Base-by-base conservation (phyloP, 2,113 vertebrate genomes). In the Catharus fuscescens region DNA sequence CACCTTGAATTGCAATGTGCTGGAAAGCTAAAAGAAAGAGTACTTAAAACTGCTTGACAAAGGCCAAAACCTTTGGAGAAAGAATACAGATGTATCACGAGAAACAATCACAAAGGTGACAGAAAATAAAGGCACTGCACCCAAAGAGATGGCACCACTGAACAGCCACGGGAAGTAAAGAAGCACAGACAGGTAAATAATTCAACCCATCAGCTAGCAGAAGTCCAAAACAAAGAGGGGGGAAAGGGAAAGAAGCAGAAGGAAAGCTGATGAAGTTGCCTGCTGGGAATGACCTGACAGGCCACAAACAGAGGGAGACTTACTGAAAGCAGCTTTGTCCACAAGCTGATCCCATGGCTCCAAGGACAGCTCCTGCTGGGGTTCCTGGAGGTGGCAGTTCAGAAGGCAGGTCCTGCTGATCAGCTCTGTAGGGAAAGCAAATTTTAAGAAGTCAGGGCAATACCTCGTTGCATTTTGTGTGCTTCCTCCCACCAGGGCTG, bases 401-500 rank as follows among this genome's bases (percentile, higher is more conserved):
- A 0, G 5, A 23, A 26, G 12, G 44, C 83, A 87, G 16, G 28
- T 91, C 61, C 65, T 44, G 62, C 18, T 24, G 1, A 44, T 50
- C 40, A 62, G 1, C 16, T 32, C 91, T 95, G 74, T 0, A 1
- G 29, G 10, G 34, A 66, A 85, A 89, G 66, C 17, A 87, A 2
- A 69, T 44, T 78, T 67, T 12, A 57, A 31, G 2, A 48, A 45
- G 45, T 92, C 76, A 95, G 54, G 10, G 5, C n/a, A 88, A 14
- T 25, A 40, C 2, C 9, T 48, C 34, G 40, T 44, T 44, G 17
- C 21, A 7, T 34, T 45, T 42, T 9, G 3, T 18, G 8, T 3
- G 21, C 52, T 24, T 71, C 34, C 38, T 34, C 38, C 59, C 6
- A 3, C 8, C 2, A 1, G 4, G 24, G 23, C 8, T 5, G 0